A percentile compares a stretch with the other conserved stretches of the same genome.
These are phyloP conservation scores for Sphecodes monilicornis DNA, from an alignment of 2,888 invertebrate genomes.

Conservation along the genomic window DNA sequence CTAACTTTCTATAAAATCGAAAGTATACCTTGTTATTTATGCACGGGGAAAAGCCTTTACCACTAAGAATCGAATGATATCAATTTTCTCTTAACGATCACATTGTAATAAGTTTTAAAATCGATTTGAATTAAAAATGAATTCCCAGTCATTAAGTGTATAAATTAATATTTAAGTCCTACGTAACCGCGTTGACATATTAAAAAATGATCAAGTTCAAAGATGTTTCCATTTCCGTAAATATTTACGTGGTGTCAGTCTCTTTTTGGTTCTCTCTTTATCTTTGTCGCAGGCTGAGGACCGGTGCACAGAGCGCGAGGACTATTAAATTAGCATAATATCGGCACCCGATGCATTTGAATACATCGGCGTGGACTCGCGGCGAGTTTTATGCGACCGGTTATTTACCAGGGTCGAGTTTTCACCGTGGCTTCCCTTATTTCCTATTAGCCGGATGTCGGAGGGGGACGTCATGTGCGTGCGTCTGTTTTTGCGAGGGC, in stretches of 20 bases:
- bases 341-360: slow-evolving; percentile 67
- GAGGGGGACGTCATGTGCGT: background rate
- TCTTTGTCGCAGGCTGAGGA: slow-evolving; percentile 31
- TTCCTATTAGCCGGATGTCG: slow-evolving; percentile 42
- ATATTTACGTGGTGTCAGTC: background rate
- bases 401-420: slow-evolving; percentile 58
- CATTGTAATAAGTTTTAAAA: too few species aligned
- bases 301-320: slow-evolving; percentile 42
- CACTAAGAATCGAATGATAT: too few species aligned
- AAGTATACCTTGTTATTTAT: too few species aligned
- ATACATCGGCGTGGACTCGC: slow-evolving; percentile 58
- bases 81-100: too few species aligned
- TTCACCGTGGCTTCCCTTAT: slow-evolving; percentile 36
- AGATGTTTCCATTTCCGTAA: background rate
- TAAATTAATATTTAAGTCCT: too few species aligned
- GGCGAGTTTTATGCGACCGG: slow-evolving; percentile 51
- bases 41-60: too few species aligned
- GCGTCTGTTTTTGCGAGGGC: background rate
- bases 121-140: too few species aligned
- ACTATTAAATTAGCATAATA: slow-evolving; percentile 74
- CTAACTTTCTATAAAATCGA: too few species aligned
- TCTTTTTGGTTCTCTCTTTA: background rate
- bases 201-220: too few species aligned
- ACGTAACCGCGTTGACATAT: too few species aligned
- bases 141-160: too few species aligned